Evolutionary conservation across 2,888 invertebrate genomes (phyloP), one percentile per base, ranked within the genome.

Genomic region (Toxonevra muliebris): DNA sequence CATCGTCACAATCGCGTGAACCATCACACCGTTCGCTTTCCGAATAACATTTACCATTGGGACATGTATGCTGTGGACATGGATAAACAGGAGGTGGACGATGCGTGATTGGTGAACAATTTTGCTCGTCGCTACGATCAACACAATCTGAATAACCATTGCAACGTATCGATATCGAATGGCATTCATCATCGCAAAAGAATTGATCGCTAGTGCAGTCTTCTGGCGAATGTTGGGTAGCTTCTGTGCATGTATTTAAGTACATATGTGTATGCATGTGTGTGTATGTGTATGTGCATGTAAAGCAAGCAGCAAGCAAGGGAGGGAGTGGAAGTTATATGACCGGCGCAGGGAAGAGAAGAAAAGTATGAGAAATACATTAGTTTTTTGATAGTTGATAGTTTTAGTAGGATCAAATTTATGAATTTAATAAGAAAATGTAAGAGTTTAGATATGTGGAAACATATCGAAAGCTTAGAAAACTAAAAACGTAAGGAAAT

Each of bases 81-180:
- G 82, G 80, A 73, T 78, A 63, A 58, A 71, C 71, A 52, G 72
- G 70, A 60, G 75, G 60, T n/a, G 69, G 76, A 65, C 76, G 75
- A 48, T 73, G 74, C 69, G 76, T 69, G 54, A 74, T 54, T 48
- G 58, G 54, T 11, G 61, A 58, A 55, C 85, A 85, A 65, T 81
- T 76, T 20, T 72, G 69, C 83, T 92, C 92, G 75, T 92, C 92
- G 7, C 88, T 88, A 65, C 86, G 86, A 79, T 91, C 91, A 41
- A 78, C 71, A 76, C 92, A 92, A 79, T 92, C 90, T 41, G 60
- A 59, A 43, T 84, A 74, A 59, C 86, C 86, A 78, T 93, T 90
- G 78, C 94, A 94, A 66, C 85, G 84, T 76, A 89, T 89, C 15
- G 85, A 84, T n/a, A 79, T 82, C 69, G 88, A 83, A 73, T 92